Base-by-base conservation (phyloP, 2,888 invertebrate genomes). In the Drosophila formosana region DNA sequence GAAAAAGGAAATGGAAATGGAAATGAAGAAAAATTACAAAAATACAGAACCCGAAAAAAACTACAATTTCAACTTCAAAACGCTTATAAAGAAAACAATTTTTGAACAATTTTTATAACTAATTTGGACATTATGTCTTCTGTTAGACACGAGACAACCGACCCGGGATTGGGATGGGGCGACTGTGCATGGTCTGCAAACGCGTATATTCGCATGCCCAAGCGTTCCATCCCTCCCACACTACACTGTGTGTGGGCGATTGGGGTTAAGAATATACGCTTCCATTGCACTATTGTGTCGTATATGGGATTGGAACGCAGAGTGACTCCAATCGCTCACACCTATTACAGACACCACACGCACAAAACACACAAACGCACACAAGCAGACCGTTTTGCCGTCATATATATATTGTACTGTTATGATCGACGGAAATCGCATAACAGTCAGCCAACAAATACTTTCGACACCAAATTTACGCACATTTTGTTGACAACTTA, bases 1-100 rank as follows among this genome's bases (percentile, higher is more conserved):
- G 50, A 3, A 53, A 41, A 64, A 4, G 45, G 18, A 57, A 7
- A 55, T 46, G 62, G 60, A 67, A 43, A 68, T 47, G 30, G 30
- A 50, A 34, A 53, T 51, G 45, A 51, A 58, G 23, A 32, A 53
- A 53, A 39, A 53, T 56, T 45, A 56, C 45, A 62, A 69, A 32
- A 45, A 45, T 18, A 18, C 18, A 52, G 7, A 45, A 75, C 75
- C 65, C 71, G 73, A 75, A 76, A 75, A 76, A 75, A 80, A 88
- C 75, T 88, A 86, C 88, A 87, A 87, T 88, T 86, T 89, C 84
- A 88, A 89, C 87, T 87, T 86, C 73, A 89, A 85, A 86, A 79
- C 89, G 89, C 89, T 89, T 87, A 86, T 75, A 83, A 84, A 71
- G 73, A 88, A 85, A 80, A 82, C 69, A 75, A 89, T 89, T 89